Evolutionary conservation across 2,113 vertebrate genomes (phyloP), one percentile per base, ranked within the genome.

Genomic region (Cynocephalus volans): DNA sequence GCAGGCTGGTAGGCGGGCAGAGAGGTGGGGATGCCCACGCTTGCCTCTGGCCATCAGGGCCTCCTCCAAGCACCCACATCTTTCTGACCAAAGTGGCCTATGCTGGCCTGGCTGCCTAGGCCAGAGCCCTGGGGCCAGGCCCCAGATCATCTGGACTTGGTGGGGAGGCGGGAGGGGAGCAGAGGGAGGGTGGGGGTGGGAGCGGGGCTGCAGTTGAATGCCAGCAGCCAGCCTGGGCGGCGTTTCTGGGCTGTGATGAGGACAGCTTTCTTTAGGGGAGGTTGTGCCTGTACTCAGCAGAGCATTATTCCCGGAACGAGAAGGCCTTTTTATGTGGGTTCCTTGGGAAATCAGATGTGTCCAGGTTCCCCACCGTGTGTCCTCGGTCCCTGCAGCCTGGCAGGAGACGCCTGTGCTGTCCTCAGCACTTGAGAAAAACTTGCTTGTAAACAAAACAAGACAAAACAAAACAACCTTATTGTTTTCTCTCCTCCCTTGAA

Each of bases 321-420:
- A 45, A 58, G 41, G 65, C 45, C 93, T 93, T 94, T 90, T 31
- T 14, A 48, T 69, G 65, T 31, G 58, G 5, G 64, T 36, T 87
- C 65, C 90, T 67, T 94, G 62, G 93, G 92, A 84, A 87, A 54
- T 72, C 24, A 31, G 85, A 54, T 82, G 8, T 28, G 9, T 60
- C 24, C 23, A 50, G 81, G 48, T 82, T 76, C 41, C 79, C 36
- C 0, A 9, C 58, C 0, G 3, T 0, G 2, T 45, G 67, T 64
- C 77, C 19, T 0, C 0, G 1, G 41, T 73, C 85, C 52, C 36
- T 5, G 6, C 17, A 23, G 75, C 65, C 33, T 62, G 41, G 33
- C 19, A 12, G 90, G 31, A 90, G 62, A 33, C 6, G 62, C 58
- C 52, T 69, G 24, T 52, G 50, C 13, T 0, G 0, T 33, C n/a